phyloP scores from a whole-genome alignment of 2,797 vertebrate genomes.

The Muscicapa striata region DNA sequence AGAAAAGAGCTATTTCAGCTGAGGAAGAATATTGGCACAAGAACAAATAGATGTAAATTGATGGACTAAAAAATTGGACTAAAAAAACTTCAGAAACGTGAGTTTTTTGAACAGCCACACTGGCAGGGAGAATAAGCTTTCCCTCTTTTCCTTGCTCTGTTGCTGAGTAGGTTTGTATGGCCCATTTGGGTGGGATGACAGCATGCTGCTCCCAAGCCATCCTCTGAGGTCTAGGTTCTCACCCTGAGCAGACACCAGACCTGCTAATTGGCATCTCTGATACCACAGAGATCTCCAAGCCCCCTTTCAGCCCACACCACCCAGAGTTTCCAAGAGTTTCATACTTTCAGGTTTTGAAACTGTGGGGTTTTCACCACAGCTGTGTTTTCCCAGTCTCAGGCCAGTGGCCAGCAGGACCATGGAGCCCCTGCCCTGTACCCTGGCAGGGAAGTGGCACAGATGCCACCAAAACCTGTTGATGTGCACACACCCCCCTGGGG shows the following conservation, averaged over 20 bases:
- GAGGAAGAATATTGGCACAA: constrained; percentile 46
- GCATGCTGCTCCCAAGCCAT: neutral
- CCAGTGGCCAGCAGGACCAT: neutral
- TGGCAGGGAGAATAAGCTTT: neutral
- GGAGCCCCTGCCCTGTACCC: neutral
- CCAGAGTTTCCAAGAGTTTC: neutral
- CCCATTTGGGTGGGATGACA: neutral
- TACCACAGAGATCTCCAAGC: neutral
- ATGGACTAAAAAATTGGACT: neutral
- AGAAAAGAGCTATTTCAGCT: constrained; percentile 49
- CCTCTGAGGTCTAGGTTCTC: neutral
- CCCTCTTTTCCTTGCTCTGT: neutral
- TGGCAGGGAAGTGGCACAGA: neutral
- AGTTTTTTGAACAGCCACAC: neutral
- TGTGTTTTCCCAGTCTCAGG: neutral
- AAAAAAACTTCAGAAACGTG: neutral
- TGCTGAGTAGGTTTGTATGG: neutral
- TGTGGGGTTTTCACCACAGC: neutral
- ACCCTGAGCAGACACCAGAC: neutral
- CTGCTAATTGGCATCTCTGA: neutral
- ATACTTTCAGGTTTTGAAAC: neutral
- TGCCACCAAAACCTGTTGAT: neutral
- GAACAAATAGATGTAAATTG: constrained; percentile 59
- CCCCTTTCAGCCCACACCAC: no score
- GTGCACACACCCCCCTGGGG: neutral